Evolutionary conservation across 1,140 invertebrate genomes (phyloP).

Genomic region (Leptestheria dahalacensis): DNA sequence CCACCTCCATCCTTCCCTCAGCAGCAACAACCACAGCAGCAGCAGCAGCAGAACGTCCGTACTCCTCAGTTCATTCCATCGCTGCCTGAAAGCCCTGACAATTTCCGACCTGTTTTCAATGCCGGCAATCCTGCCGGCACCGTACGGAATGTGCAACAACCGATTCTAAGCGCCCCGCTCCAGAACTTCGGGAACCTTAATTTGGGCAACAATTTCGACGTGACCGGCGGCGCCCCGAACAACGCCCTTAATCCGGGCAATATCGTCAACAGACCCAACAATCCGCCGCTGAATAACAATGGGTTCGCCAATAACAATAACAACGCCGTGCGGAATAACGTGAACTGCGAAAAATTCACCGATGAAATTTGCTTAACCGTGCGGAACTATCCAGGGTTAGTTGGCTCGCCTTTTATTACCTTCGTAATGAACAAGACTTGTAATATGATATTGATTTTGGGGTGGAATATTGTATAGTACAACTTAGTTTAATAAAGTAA

Average conservation of each 20-base stretch:
- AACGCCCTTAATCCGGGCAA: background rate
- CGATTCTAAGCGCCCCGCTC: background rate
- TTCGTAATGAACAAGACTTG: too few relatives aligned
- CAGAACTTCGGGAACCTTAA: background rate
- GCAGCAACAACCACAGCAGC: background rate
- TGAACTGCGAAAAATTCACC: constrained; percentile 52
- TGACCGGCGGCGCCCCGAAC: background rate
- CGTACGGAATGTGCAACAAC: background rate
- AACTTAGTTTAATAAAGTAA: too few relatives aligned
- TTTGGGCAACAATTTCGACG: background rate
- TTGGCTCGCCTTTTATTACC: too few relatives aligned
- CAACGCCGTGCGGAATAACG: background rate
- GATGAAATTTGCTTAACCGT: constrained; percentile 56
- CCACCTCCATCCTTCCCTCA: background rate
- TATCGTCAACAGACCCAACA: background rate
- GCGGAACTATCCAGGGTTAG: constrained; percentile 59
- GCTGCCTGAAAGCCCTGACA: background rate
- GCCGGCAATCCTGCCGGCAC: too few relatives aligned
- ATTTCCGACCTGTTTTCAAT: background rate
- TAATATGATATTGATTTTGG: too few relatives aligned
- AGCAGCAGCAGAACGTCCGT: background rate
- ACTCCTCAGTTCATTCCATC: background rate
- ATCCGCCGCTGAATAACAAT: background rate
- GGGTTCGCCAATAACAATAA: constrained; percentile 19
- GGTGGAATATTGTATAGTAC: too few relatives aligned